Base-by-base conservation (phyloP, 2,113 vertebrate genomes). In the Beaufortia kweichowensis region DNA sequence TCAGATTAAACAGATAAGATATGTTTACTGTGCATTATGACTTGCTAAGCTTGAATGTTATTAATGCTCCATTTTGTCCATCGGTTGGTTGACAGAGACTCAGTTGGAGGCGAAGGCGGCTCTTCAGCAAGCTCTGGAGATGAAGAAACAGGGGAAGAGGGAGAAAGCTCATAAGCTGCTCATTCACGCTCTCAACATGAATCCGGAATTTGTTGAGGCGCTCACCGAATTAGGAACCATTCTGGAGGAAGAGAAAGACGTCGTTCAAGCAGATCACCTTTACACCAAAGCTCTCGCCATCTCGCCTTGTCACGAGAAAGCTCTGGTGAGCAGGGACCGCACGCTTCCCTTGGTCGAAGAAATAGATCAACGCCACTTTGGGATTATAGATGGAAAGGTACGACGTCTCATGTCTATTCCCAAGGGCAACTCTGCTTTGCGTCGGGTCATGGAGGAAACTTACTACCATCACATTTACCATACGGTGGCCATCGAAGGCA, bases 391-490 rank as follows among this genome's bases (percentile, higher is more conserved):
- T 87, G 89, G 94, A 85, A 99, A 99, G 75, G 96, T 99, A 24
- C 95, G 91, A 17, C 94, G 93, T 60, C 91, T 99, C 55, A 95
- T 98, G 94, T 94, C 97, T 41, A 97, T 99, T 77, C 96, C 97
- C 6, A 98, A 98, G 83, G 95, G 97, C 31, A 98, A 91, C 78
- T 95, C 96, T 0, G 97, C 95, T 0, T 92, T 99, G 57, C 93
- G 95, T 5, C 77, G 97, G 0, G 94, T 99, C 80, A 94, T 98
- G 96, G 95, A 98, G 81, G 97, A 99, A 79, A 96, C 95, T 0
- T 99, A 99, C 82, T 99, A 98, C 80, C 97, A 99, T 82, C 96
- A 99, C 88, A 96, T 99, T 84, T 98, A 99, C 88, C 97, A 99
- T 92, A 99, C 97, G 0, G 97, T 99, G 2, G 97, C 97, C 1